These are phyloP conservation scores for Trachelus iudaicus DNA, from an alignment of 2,888 invertebrate genomes.

Conservation along the genomic window DNA sequence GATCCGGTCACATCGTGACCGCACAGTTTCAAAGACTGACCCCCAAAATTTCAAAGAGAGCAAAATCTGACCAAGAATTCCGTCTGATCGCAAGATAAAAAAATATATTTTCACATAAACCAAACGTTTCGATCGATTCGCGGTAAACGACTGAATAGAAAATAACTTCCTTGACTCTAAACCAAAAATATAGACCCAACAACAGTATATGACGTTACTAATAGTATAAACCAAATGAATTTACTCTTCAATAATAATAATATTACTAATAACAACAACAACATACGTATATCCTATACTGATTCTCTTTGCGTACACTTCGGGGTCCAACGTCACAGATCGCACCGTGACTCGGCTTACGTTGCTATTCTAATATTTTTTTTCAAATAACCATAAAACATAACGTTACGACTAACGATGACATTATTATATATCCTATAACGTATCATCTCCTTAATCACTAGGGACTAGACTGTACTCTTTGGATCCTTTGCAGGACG, in stretches of 20 bases:
- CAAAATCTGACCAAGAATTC: background rate
- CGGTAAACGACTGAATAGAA: background rate
- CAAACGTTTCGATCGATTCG: background rate
- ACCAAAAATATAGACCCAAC: background rate
- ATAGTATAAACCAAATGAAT: background rate
- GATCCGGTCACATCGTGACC: conserved; percentile 4
- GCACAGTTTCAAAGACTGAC: conserved; percentile 12
- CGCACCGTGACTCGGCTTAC: background rate
- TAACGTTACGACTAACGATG: background rate
- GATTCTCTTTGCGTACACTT: background rate
- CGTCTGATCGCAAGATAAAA: background rate
- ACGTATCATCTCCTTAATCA: conserved; percentile 40
- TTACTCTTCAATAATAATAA: background rate
- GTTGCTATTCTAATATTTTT: background rate
- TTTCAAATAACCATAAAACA: background rate
- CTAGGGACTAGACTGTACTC: conserved; percentile 62
- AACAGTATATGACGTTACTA: background rate
- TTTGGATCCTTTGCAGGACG: conserved; percentile 44
- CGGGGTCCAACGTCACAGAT: background rate
- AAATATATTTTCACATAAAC: background rate
- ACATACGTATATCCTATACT: background rate
- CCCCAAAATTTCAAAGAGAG: background rate
- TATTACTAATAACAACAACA: background rate
- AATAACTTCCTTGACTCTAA: background rate
- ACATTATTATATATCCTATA: background rate